Evolutionary conservation across 2,113 vertebrate genomes (phyloP), one percentile per base, ranked within the genome.

Genomic region (Gobiocypris rarus): DNA sequence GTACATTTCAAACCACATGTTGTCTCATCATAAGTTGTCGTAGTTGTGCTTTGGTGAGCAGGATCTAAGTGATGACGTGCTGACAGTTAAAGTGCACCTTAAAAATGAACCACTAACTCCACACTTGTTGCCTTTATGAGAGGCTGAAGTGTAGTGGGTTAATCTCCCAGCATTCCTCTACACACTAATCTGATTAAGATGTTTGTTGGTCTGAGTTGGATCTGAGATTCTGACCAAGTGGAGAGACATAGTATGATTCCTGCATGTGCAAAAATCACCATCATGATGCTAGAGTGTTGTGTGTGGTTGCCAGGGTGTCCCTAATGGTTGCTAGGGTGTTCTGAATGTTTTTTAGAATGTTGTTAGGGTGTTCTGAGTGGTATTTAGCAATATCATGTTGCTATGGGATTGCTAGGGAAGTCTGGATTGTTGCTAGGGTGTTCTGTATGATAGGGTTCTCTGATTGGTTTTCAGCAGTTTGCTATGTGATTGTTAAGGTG

Each of bases 131-230:
- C 38, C 34, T 4, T 34, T 43, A 17, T 14, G 50, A 79, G 59
- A 79, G 9, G 24, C 19, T 2, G 79, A 22, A 22, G 31, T 69
- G 59, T 52, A 54, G 54, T 75, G n/a, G 41, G 61, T 87, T 81
- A 82, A 77, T 87, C 77, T 74, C 31, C 22, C 73, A 75, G 48
- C 82, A 87, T 87, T 84, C 84, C 78, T 80, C 7, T 58, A 81
- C 61, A 75, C 43, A 82, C 1, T 87, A 89, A 87, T 87, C 88
- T 80, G 84, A 87, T 87, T 89, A 86, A 78, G 38, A 61, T 43
- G 48, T 81, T 26, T 84, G 69, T 77, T 84, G 26, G 34, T 87
- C 26, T 48, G 71, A 61, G 45, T 24, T 45, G 82, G 15, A 52
- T n/a, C 43, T 19, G 56, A 26, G 71, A 50, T 45, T 73, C 43